Evolutionary conservation across 2,797 vertebrate species (phyloP).

Genomic region (Natrix natrix): DNA sequence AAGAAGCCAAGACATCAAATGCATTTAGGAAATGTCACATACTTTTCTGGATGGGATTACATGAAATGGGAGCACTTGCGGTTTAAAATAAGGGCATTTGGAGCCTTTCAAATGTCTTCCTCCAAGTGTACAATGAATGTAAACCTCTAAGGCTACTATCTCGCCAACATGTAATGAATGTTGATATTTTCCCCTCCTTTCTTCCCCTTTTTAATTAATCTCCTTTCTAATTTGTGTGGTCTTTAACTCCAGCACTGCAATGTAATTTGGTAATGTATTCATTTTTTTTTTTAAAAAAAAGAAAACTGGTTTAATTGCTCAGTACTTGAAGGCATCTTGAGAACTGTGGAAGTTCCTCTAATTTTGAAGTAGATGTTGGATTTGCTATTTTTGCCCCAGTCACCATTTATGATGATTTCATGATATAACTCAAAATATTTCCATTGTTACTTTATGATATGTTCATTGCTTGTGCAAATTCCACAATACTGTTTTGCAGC

Average conservation of each 20-base stretch:
- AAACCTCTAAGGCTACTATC: neutral
- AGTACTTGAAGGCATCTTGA: neutral
- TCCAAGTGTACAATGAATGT: neutral
- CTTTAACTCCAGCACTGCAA: neutral
- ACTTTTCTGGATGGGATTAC: neutral
- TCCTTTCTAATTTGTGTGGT: neutral
- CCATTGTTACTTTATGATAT: neutral
- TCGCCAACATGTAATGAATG: neutral
- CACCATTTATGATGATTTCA: neutral
- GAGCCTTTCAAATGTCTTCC: neutral
- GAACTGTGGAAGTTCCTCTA: neutral
- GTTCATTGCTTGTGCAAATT: neutral
- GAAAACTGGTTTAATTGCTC: neutral
- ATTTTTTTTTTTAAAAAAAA: neutral
- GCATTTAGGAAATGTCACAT: constrained; percentile 23
- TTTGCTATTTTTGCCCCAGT: neutral
- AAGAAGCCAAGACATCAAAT: constrained; percentile 63
- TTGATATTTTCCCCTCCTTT: neutral
- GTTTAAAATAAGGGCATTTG: neutral
- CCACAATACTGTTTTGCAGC: neutral
- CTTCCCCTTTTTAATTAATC: neutral
- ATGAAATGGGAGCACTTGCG: neutral
- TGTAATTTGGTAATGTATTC: neutral
- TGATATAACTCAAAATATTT: neutral
- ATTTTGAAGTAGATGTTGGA: neutral